phyloP scores from a whole-genome alignment of 1,140 invertebrate species.

The Onthophagus taurus region DNA sequence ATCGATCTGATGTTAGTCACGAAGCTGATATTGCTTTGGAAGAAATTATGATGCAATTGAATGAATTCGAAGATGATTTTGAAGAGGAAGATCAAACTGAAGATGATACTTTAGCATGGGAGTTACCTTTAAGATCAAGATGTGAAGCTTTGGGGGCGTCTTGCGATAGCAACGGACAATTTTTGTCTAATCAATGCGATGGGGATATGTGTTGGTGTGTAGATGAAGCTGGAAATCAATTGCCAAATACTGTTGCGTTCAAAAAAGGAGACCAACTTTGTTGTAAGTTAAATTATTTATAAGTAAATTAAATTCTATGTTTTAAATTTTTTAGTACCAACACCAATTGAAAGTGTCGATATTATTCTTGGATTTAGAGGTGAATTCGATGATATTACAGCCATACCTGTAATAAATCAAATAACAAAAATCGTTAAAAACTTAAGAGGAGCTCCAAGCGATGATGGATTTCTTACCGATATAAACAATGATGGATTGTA shows the following conservation, averaged over 20 bases:
- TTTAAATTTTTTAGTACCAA: conserved; percentile 39
- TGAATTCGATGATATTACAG: conserved; percentile 41
- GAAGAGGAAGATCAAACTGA: conserved; percentile 19
- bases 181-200: conserved; percentile 64
- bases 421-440: conserved; percentile 45
- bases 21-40: conserved; percentile 47
- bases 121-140: conserved; percentile 41
- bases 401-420: conserved; percentile 36
- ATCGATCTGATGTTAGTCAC: conserved; percentile 29
- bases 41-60: conserved; percentile 55
- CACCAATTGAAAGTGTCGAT: conserved; percentile 50
- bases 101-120: conserved; percentile 23
- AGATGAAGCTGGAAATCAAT: conserved; percentile 72
- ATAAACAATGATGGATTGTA: conserved; percentile 46
- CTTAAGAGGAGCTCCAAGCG: conserved; percentile 45
- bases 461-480: conserved; percentile 45
- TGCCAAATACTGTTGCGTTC: conserved; percentile 54
- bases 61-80: conserved; percentile 34
- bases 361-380: conserved; percentile 52
- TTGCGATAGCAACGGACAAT: conserved; percentile 58
- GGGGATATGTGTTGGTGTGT: conserved; percentile 74
- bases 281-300: conserved; percentile 40
- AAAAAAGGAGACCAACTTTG: conserved; percentile 50
- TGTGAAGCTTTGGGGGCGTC: conserved; percentile 52
- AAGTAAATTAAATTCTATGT: conserved; percentile 5